Evolutionary conservation across 2,888 invertebrate species (phyloP).

Genomic region (Epirrita christyi): DNA sequence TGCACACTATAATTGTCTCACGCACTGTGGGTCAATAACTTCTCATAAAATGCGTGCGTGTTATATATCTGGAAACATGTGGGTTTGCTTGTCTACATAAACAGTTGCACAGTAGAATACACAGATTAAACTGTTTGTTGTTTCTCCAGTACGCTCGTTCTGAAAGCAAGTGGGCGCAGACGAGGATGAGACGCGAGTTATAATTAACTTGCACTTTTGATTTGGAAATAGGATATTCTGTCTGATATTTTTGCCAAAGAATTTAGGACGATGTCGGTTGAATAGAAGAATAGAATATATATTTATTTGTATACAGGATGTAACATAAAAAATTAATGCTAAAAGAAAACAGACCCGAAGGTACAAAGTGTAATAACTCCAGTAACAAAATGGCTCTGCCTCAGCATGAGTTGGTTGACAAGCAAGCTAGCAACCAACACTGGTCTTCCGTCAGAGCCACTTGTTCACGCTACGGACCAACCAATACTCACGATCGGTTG

Average conservation of each 20-base stretch:
- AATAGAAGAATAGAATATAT: too few relatives aligned
- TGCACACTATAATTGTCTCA: background rate
- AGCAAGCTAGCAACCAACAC: too few relatives aligned
- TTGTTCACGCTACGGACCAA: too few relatives aligned
- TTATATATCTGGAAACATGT: conserved; percentile 19
- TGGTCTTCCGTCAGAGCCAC: too few relatives aligned
- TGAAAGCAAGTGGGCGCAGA: conserved; percentile 22
- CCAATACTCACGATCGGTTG: too few relatives aligned
- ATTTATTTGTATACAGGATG: too few relatives aligned
- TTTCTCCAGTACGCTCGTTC: conserved; percentile 14
- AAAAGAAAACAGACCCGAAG: too few relatives aligned
- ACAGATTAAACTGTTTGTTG: background rate
- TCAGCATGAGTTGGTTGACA: too few relatives aligned
- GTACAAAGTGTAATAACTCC: too few relatives aligned
- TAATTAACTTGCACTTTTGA: conserved; percentile 29
- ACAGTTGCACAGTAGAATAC: background rate
- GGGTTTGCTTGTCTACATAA: conserved; percentile 8
- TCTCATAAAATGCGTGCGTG: background rate
- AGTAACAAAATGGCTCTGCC: too few relatives aligned
- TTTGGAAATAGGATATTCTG: conserved; percentile 28
- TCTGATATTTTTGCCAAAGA: conserved; percentile 22
- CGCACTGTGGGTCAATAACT: background rate
- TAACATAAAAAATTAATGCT: too few relatives aligned
- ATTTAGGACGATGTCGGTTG: conserved; percentile 4
- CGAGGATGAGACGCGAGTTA: conserved; percentile 25